phyloP scores from a whole-genome alignment of 2,888 invertebrate species.

The Athripsodes cinereus region DNA sequence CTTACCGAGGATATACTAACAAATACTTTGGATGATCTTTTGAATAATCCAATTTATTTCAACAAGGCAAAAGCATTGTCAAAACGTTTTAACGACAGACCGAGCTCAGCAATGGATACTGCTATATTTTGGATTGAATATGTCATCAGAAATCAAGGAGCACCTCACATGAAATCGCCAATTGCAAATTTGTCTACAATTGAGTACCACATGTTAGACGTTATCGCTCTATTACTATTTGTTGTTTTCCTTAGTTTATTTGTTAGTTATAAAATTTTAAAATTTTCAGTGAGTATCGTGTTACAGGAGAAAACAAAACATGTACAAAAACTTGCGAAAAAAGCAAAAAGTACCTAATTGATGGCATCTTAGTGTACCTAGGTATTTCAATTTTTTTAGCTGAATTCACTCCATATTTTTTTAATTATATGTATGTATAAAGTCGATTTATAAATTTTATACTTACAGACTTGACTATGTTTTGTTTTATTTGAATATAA shows the following conservation, averaged over 20 bases:
- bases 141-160: constrained; percentile 29
- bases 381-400: no score
- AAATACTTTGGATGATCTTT: constrained; percentile 34
- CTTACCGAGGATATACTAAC: constrained; percentile 36
- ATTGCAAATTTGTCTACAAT: constrained; percentile 38
- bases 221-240: constrained; percentile 30
- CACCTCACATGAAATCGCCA: constrained; percentile 28
- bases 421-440: no score
- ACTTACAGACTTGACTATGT: no score
- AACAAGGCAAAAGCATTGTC: constrained; percentile 26
- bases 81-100: constrained; percentile 28
- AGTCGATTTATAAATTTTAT: no score
- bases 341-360: not conserved
- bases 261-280: not conserved
- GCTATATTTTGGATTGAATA: constrained; percentile 30
- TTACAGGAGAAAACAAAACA: not conserved
- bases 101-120: constrained; percentile 27
- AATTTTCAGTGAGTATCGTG: not conserved
- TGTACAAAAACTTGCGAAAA: not conserved
- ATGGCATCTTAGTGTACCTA: not conserved
- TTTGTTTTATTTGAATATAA: no score
- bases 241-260: not conserved
- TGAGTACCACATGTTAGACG: constrained; percentile 42
- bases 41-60: constrained; percentile 33
- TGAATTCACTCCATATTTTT: no score